Percentiles rank a stretch among this genome's conserved stretches.
These are phyloP conservation scores for Martes martes DNA, from an alignment of 2,113 vertebrate genomes.

Conservation along the genomic window DNA sequence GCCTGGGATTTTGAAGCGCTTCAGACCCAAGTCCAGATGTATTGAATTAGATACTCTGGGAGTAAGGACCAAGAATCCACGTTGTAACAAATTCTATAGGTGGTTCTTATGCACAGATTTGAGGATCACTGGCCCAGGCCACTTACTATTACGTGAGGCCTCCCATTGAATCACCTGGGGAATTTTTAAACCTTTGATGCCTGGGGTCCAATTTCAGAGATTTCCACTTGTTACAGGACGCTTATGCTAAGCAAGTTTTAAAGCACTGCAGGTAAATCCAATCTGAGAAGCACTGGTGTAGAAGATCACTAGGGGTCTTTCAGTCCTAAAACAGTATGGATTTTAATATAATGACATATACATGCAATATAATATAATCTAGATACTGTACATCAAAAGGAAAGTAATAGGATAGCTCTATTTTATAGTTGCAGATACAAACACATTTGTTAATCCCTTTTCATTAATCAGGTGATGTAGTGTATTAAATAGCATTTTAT, in stretches of 20 bases:
- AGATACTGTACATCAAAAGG: neutral
- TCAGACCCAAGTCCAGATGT: neutral
- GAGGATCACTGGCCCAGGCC: neutral
- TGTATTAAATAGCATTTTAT: neutral
- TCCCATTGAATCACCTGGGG: neutral
- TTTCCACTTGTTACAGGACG: neutral
- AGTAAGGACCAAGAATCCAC: neutral
- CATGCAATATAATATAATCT: neutral
- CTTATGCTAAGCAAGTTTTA: neutral
- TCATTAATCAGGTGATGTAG: neutral
- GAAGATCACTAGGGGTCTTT: neutral
- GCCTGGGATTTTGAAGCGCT: neutral
- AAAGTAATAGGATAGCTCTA: neutral
- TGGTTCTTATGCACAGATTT: neutral
- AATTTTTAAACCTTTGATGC: neutral
- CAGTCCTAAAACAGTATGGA: neutral
- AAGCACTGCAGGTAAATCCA: neutral
- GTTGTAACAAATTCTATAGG: neutral
- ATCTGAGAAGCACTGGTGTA: neutral
- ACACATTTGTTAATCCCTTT: neutral
- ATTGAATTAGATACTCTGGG: neutral
- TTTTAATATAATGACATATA: neutral
- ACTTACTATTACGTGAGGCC: neutral
- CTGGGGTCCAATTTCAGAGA: neutral
- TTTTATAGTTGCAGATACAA: neutral